A percentile compares a stretch with the other conserved stretches of the same genome.
Conservation (phyloP, 2,113 vertebrate genomes). For the Trogon surrucura region DNA sequence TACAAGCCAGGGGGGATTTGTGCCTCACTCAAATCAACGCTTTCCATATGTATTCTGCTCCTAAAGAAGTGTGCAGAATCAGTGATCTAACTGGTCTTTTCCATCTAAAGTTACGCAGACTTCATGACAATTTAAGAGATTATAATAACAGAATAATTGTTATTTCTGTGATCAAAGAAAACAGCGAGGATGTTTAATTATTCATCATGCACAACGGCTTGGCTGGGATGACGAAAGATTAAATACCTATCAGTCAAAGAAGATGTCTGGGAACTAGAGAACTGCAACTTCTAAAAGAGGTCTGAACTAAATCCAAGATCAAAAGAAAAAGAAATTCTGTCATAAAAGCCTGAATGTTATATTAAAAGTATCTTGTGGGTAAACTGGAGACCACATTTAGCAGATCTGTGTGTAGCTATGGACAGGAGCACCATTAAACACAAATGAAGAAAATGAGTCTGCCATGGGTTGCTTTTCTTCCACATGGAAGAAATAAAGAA, state of each 20-base stretch:
- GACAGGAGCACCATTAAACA: neutral
- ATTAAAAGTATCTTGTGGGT: neutral
- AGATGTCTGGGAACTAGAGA: neutral
- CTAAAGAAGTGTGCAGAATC: neutral
- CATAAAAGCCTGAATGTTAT: neutral
- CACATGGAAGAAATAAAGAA: neutral
- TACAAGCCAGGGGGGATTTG: fast-evolving
- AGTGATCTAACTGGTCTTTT: neutral
- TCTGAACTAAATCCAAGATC: slow-evolving; percentile 46
- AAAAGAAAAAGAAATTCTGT: slow-evolving; percentile 14
- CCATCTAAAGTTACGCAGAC: neutral
- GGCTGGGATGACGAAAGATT: neutral
- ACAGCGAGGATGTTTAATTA: slow-evolving; percentile 23
- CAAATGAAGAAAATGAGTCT: neutral
- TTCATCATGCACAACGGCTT: neutral
- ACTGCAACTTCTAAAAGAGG: neutral
- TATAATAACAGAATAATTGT: slow-evolving; percentile 8
- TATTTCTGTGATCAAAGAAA: slow-evolving; percentile 56
- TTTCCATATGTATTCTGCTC: neutral
- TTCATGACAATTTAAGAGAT: neutral
- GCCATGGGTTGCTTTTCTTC: neutral
- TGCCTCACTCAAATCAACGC: neutral
- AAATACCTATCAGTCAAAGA: neutral
- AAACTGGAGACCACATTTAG: neutral
- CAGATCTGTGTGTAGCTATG: neutral